Percentiles rank a stretch among this genome's conserved stretches.
phyloP scores from a whole-genome alignment of 2,113 vertebrate genomes.

The Corythornis madagascariensis region DNA sequence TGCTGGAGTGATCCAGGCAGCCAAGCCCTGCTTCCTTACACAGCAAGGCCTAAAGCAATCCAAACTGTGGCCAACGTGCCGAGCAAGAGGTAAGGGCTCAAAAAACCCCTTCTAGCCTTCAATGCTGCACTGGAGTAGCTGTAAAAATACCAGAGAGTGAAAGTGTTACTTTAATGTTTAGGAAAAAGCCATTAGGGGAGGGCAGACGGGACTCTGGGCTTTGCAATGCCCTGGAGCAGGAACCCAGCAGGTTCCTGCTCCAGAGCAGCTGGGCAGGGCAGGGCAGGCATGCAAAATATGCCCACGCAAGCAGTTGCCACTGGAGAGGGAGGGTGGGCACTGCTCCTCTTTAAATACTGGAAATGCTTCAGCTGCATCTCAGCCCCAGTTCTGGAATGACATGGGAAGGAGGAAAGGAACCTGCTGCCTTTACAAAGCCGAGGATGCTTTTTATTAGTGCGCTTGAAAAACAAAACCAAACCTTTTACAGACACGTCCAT shows the following conservation, averaged over 20 bases:
- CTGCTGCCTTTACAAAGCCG: constrained; percentile 48
- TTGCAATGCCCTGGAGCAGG: not conserved
- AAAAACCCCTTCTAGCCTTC: not conserved
- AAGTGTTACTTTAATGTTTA: not conserved
- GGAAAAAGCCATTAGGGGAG: not conserved
- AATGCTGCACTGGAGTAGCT: not conserved
- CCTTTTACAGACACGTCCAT: constrained; percentile 36
- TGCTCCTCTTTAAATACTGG: not conserved
- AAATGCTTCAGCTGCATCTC: not conserved
- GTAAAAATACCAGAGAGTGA: accelerated
- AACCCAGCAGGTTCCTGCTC: too few species aligned
- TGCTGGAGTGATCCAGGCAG: accelerated
- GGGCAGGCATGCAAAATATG: accelerated
- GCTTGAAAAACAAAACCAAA: constrained; percentile 58
- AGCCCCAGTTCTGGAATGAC: not conserved
- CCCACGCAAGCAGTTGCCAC: not conserved
- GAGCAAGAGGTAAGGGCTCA: accelerated
- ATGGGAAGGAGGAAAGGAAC: not conserved
- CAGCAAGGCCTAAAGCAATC: not conserved
- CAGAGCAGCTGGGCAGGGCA: not conserved
- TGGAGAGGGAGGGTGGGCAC: not conserved
- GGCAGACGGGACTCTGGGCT: not conserved
- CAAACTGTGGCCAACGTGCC: accelerated
- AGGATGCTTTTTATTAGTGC: constrained; percentile 75
- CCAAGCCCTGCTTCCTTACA: not conserved